Evolutionary conservation across 2,888 invertebrate genomes (phyloP).

Genomic region (Yponomeuta plumbellus): DNA sequence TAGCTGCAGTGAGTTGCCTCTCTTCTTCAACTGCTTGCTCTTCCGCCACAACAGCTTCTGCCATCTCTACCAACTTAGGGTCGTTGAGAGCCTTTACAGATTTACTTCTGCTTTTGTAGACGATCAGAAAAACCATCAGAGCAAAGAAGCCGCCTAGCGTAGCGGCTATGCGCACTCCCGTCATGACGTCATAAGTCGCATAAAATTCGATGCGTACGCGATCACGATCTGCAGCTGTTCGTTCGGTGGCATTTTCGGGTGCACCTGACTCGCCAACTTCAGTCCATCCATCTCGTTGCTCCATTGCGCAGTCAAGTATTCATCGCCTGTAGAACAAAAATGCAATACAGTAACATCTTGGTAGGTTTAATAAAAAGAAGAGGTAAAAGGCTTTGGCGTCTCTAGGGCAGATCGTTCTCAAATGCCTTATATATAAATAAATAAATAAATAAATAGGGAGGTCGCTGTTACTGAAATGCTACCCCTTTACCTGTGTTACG

Average conservation of each 20-base stretch:
- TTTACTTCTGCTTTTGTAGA: conserved; percentile 92
- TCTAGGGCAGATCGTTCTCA: too few relatives aligned
- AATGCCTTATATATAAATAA: too few relatives aligned
- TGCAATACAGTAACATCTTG: background rate
- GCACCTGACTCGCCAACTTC: conserved; percentile 43
- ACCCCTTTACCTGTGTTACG: too few relatives aligned
- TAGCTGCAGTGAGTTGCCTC: conserved; percentile 82
- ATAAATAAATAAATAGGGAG: too few relatives aligned
- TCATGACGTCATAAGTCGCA: conserved; percentile 95
- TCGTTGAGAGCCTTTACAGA: conserved; percentile 85
- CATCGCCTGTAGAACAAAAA: conserved; percentile 57
- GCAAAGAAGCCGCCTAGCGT: conserved; percentile 94
- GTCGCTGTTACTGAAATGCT: too few relatives aligned
- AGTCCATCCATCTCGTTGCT: conserved; percentile 63
- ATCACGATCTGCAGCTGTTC: conserved; percentile 76
- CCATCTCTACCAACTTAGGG: conserved; percentile 87
- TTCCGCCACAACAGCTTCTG: conserved; percentile 84
- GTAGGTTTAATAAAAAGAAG: too few relatives aligned
- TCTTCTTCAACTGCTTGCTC: conserved; percentile 83
- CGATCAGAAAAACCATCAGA: conserved; percentile 92
- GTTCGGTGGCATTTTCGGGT: conserved; percentile 54
- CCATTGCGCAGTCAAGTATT: conserved; percentile 68
- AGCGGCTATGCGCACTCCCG: conserved; percentile 93
- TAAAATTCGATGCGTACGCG: conserved; percentile 88
- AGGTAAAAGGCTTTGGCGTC: too few relatives aligned